phyloP scores from a whole-genome alignment of 2,888 invertebrate genomes.

The Lordiphosa fenestrarum region DNA sequence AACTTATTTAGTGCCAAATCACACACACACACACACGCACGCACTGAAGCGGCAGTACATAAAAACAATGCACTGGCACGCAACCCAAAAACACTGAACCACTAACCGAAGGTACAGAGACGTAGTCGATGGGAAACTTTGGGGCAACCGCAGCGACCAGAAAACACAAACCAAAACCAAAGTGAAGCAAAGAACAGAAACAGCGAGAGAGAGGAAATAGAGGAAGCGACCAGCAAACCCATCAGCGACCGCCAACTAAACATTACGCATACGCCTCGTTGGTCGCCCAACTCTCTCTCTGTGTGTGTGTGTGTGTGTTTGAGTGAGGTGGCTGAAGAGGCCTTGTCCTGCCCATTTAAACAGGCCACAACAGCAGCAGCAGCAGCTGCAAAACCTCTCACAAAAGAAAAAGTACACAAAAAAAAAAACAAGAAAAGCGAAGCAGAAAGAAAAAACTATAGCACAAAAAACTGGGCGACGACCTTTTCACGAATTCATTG shows the following conservation, averaged over 20 bases:
- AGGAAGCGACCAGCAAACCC: constrained; percentile 12
- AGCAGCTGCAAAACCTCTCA: constrained; percentile 65
- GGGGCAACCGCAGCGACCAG: constrained; percentile 63
- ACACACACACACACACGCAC: constrained; percentile 10
- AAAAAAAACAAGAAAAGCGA: constrained; percentile 4
- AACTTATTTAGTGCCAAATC: constrained; percentile 34
- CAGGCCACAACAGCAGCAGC: constrained; percentile 19
- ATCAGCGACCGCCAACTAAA: constrained; percentile 32
- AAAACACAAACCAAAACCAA: constrained; percentile 32
- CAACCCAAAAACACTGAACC: constrained; percentile 22
- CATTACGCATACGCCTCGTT: constrained; percentile 33
- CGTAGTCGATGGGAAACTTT: constrained; percentile 45
- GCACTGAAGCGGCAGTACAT: constrained; percentile 11
- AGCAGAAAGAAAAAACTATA: neutral
- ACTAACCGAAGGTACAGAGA: neutral
- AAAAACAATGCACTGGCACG: constrained; percentile 41
- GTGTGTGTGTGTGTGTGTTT: too few species aligned
- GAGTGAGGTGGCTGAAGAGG: too few species aligned
- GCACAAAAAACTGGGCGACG: constrained; percentile 34
- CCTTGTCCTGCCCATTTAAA: constrained; percentile 34
- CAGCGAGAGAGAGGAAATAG: neutral
- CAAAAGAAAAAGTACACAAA: constrained; percentile 26
- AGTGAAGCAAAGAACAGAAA: constrained; percentile 17
- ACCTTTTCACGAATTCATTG: constrained; percentile 66
- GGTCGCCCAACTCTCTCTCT: neutral